A percentile compares a stretch with the other conserved stretches of the same genome.
These are phyloP conservation scores for Sturnira hondurensis DNA, from an alignment of 2,113 vertebrate species.

Conservation along the genomic window DNA sequence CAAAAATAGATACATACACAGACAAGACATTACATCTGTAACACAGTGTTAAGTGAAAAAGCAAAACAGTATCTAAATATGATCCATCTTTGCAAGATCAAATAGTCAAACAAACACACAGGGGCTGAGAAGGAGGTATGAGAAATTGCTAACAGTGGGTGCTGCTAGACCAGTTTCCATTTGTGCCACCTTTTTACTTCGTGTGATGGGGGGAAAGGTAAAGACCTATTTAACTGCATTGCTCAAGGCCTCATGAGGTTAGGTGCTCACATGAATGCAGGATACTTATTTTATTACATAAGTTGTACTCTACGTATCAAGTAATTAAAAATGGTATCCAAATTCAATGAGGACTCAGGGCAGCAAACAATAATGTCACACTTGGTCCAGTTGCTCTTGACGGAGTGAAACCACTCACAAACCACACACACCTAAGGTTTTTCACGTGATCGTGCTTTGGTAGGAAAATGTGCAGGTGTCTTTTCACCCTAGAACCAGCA, in stretches of 20 bases:
- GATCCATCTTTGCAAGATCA: background rate
- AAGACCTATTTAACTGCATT: background rate
- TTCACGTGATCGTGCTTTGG: background rate
- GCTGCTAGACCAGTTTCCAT: background rate
- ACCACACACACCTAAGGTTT: background rate
- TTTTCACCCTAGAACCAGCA: background rate
- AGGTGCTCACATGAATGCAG: background rate
- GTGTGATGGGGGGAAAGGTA: background rate
- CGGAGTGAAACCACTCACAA: background rate
- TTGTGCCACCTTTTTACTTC: background rate
- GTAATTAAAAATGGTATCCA: background rate
- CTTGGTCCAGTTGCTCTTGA: background rate
- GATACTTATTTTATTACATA: background rate
- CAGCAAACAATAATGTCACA: background rate
- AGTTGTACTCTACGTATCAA: background rate
- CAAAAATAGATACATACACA: background rate
- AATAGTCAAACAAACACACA: background rate
- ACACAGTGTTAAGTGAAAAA: background rate
- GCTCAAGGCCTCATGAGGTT: background rate
- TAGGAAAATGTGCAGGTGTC: background rate
- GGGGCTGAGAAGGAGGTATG: background rate
- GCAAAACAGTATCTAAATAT: background rate
- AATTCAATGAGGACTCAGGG: background rate
- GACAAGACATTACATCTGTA: background rate
- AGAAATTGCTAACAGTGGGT: background rate